Conservation (phyloP, 1,140 invertebrate species). For the Teleopsis dalmanni region DNA sequence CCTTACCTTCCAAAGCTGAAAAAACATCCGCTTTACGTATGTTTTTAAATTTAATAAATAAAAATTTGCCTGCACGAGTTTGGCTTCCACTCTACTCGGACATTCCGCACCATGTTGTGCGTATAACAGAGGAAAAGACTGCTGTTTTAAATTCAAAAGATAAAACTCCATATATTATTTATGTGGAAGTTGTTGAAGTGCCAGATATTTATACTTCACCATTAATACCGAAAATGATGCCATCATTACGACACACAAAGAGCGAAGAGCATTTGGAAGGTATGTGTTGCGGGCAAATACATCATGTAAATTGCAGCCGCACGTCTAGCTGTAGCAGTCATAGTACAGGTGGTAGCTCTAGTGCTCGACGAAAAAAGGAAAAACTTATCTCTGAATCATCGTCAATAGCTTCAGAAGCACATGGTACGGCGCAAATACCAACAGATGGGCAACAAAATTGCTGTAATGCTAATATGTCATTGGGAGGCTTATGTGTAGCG, state of each 20-base stretch:
- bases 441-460: constrained; percentile 12
- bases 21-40: constrained; percentile 85
- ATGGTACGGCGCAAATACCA: neutral
- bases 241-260: constrained; percentile 77
- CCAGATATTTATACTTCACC: constrained; percentile 75
- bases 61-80: constrained; percentile 94
- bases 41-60: constrained; percentile 85
- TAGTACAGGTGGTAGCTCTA: constrained; percentile 17
- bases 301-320: constrained; percentile 20
- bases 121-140: constrained; percentile 82
- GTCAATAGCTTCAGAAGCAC: neutral
- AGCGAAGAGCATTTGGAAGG: constrained; percentile 68
- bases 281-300: constrained; percentile 14
- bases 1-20: constrained; percentile 88
- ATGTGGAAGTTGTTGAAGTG: constrained; percentile 92
- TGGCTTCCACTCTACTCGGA: constrained; percentile 94
- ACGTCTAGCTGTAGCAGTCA: constrained; percentile 33
- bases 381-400: constrained; percentile 14
- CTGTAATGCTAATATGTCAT: constrained; percentile 13
- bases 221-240: constrained; percentile 71
- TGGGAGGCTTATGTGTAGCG: constrained; percentile 31
- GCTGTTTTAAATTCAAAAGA: constrained; percentile 99
- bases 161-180: constrained; percentile 97
- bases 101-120: constrained; percentile 83
- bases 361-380: constrained; percentile 26